Conservation (phyloP, 2,113 vertebrate genomes). For the Corythaixoides concolor region DNA sequence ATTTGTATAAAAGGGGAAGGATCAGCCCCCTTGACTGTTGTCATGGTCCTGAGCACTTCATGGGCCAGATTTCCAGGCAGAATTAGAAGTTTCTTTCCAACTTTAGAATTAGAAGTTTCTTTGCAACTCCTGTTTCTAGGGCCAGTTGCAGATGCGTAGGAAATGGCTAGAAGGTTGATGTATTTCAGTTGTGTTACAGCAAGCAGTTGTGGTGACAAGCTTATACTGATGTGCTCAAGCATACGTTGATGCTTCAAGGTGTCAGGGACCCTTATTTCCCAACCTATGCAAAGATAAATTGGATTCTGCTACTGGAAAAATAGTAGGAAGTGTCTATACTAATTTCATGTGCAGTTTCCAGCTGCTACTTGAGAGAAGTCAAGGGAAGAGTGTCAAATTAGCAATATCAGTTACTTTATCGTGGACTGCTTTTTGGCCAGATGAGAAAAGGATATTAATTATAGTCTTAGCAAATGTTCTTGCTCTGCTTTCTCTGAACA, state of each 20-base stretch:
- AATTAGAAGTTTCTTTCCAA: neutral
- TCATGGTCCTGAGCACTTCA: neutral
- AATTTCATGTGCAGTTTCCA: neutral
- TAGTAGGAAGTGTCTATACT: neutral
- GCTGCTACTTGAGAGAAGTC: neutral
- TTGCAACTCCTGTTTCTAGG: accelerated
- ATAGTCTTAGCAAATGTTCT: neutral
- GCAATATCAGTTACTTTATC: neutral
- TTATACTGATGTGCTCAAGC: neutral
- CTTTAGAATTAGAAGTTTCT: neutral
- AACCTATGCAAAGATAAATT: neutral
- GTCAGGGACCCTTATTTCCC: neutral
- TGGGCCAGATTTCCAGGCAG: neutral
- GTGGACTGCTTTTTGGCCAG: neutral
- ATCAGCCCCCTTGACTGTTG: neutral
- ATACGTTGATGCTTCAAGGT: neutral
- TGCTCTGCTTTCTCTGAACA: neutral
- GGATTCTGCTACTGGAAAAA: neutral
- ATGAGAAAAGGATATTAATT: neutral
- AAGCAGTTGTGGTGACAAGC: neutral
- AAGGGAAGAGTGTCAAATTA: neutral
- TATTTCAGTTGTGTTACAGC: neutral
- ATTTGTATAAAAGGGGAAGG: neutral
- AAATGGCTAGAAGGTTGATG: neutral
- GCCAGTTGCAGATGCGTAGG: too few species aligned